Base-by-base conservation (phyloP, 92 coral and sea anemone species). In the Palythoa grandis region DNA sequence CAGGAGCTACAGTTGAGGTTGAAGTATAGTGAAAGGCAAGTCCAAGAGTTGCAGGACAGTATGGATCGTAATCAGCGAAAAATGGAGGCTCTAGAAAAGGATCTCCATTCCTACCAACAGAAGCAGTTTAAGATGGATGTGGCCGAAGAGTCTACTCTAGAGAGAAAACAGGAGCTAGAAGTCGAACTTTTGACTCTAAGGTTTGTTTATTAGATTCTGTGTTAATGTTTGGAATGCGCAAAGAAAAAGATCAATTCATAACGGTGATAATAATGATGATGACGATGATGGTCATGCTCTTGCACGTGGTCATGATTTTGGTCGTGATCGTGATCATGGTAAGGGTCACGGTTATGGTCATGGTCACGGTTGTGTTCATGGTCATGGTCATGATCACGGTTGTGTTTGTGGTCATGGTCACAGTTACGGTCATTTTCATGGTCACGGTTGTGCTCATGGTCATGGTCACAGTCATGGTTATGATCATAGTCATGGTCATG, bases 81-180 rank as follows among this genome's bases (percentile, higher is more conserved):
- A 80, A 94, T 88, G 52, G 92, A 91, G 56, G 82, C 88, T 7
- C 58, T 96, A 43, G 93, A 96, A 82, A 83, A 88, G 63, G 98
- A 96, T 68, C 82, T 96, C 56, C 88, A 75, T 40, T 87, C 88
- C 2, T 85, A 84, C 83, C 91, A 87, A 58, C 95, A 95, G 82
- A 90, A 76, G 19, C 72, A 77, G 58, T 82, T 83, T 39, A 83
- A 78, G 76, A 74, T 86, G 29, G 95, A 96, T 66, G 89, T 84
- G 20, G 86, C 83, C 56, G 97, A 91, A 48, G 91, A 87, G n/a
- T 66, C 92, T 0, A 72, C 74, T 8, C 93, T 91, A 14, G 89
- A 86, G 73, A 93, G 88, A 87, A 82, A 85, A n/a, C 68, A 70
- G 16, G 95, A 91, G 50, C 82, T 96, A 25, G 99, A 96, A 85